Base-by-base conservation (phyloP, 2,113 vertebrate species). In the Chauna torquata region DNA sequence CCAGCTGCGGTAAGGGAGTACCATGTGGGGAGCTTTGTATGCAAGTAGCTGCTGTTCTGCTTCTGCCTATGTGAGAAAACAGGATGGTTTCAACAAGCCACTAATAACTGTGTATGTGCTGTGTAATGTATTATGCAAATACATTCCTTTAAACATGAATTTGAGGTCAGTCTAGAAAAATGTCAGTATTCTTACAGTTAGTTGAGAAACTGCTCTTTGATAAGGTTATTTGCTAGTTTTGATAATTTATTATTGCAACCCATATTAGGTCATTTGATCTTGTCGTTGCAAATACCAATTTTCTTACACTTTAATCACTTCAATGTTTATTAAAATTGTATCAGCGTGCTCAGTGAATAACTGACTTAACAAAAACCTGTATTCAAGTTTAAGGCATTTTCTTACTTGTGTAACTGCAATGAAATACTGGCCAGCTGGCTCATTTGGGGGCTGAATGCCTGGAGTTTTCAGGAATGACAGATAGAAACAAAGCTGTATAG, bases 91-190 rank as follows among this genome's bases (percentile, higher is more conserved):
- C 84, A 91, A 81, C 38, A 70, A 55, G 36, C 40, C 81, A 12
- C 44, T 69, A 80, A 52, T 38, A 90, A 71, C 22, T 42, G 11
- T 52, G 34, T 45, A 49, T 87, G 14, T 68, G 55, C 66, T 91
- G 15, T 82, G 44, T 36, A 75, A 84, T 58, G 42, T n/a, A 38
- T 85, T 79, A 82, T 82, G 71, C 32, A 91, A 76, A 88, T 91
- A 12, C 8, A 27, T 6, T 74, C 61, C 30, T 87, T 90, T 90
- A 91, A 95, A 76, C 36, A 77, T 87, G 59, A 94, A 91, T 95
- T 79, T 88, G 70, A 88, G 62, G 64, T 86, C 85, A 90, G 17
- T 55, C 22, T 81, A 75, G 64, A 87, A 92, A 94, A 94, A 79
- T 65, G 64, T 7, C 69, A 66, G 11, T 65, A 78, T 88, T 69